phyloP scores from a whole-genome alignment of 2,797 vertebrate genomes.

The Lepus oiostolus region DNA sequence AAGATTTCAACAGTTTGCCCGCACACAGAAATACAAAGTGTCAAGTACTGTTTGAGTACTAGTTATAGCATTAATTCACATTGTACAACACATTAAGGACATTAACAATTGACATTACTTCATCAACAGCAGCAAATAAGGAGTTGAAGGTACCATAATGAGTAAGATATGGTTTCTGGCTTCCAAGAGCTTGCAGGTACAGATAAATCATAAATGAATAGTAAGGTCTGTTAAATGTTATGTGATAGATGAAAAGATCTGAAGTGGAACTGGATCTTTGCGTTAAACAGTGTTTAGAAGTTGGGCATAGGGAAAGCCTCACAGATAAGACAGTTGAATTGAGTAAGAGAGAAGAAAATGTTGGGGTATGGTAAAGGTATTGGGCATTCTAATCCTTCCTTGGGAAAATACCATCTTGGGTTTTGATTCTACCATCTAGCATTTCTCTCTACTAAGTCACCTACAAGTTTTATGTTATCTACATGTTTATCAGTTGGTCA shows the following conservation, averaged over 20 bases:
- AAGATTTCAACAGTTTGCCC: too few relatives aligned
- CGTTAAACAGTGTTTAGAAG: background rate
- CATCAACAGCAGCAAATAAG: background rate
- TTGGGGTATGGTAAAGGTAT: background rate
- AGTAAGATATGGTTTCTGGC: background rate
- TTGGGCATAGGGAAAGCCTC: background rate
- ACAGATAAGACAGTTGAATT: background rate
- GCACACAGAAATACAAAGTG: too few relatives aligned
- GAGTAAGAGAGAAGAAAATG: background rate
- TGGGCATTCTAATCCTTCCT: background rate
- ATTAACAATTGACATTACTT: background rate
- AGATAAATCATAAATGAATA: background rate
- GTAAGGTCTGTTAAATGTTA: background rate
- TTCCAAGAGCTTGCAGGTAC: background rate
- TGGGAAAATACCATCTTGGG: background rate
- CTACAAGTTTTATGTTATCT: background rate
- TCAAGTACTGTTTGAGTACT: too few relatives aligned
- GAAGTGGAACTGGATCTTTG: background rate
- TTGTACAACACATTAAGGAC: too few relatives aligned
- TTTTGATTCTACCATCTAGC: slow-evolving; percentile 26
- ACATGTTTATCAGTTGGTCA: background rate
- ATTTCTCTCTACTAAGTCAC: background rate
- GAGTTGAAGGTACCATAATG: background rate
- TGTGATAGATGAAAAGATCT: background rate
- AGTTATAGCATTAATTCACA: too few relatives aligned